Evolutionary conservation across 1,140 invertebrate species (phyloP).

Genomic region (Apis laboriosa): DNA sequence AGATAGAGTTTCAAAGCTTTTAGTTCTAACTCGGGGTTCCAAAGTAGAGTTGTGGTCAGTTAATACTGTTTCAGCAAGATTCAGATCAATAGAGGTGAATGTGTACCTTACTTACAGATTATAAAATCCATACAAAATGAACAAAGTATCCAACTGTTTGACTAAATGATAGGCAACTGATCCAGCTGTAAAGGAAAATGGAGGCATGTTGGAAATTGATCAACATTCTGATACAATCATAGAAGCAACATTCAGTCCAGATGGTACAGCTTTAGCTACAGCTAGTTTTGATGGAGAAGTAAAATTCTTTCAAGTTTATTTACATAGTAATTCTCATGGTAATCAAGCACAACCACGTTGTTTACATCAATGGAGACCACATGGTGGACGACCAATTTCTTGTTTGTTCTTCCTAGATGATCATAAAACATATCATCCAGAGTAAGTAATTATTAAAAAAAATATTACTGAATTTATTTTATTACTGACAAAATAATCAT

Average conservation of each 20-base stretch:
- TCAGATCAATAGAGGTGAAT: constrained; percentile 71
- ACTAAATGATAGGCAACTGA: constrained; percentile 66
- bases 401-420: constrained; percentile 96
- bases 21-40: constrained; percentile 90
- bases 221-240: constrained; percentile 88
- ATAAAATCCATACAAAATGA: constrained; percentile 34
- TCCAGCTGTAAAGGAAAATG: constrained; percentile 68
- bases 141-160: constrained; percentile 54
- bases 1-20: constrained; percentile 88
- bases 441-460: constrained; percentile 84
- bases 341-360: constrained; percentile 84
- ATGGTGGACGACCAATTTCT: constrained; percentile 91
- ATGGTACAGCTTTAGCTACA: constrained; percentile 95
- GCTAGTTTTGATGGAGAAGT: constrained; percentile 93
- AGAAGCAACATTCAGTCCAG: constrained; percentile 94
- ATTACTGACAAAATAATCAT: not conserved
- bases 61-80: constrained; percentile 68
- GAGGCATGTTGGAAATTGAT: constrained; percentile 83
- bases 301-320: constrained; percentile 93
- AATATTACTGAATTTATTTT: not conserved
- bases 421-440: constrained; percentile 89
- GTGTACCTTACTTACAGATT: constrained; percentile 33
- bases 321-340: constrained; percentile 62
- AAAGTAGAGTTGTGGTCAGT: constrained; percentile 83
- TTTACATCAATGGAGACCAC: constrained; percentile 95